Base-by-base conservation (phyloP, 2,888 invertebrate species). In the Oscheius onirici region DNA sequence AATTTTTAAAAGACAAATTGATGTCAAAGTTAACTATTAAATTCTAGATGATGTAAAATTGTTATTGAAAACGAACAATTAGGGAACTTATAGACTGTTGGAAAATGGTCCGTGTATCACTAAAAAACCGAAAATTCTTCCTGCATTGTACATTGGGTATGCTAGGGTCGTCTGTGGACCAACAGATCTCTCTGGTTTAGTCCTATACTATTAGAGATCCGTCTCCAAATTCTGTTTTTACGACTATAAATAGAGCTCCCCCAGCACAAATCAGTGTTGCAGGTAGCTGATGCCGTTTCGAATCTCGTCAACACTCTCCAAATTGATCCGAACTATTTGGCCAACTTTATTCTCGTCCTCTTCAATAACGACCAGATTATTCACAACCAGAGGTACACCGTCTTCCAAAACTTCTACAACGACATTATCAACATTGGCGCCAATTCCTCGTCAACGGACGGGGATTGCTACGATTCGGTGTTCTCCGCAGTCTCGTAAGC, bases 251-350 rank as follows among this genome's bases (percentile, higher is more conserved):
- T n/a, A n/a, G n/a, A n/a, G n/a, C n/a, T n/a, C n/a, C n/a, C n/a
- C n/a, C n/a, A n/a, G n/a, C 26, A 8, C n/a, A 57, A 44, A 44
- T 17, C n/a, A 11, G 3, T n/a, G 11, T 46, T 68, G 15, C 22
- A 73, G 73, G 40, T 71, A 15, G 65, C 65, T 13, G 28, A 76
- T 6, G 57, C 78, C 2, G 66, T 66, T 6, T 10, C 41, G 3
- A 11, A 67, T 1, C 66, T 79, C 15, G 61, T 77, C 11, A 58
- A 71, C 15, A 17, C 63, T 20, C 65, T 79, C 8, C 28, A 69
- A 22, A 76, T 77, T 61, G 82, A 81, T 34, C 69, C 80, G 17
- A 68, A 68, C 10, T 84, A 84, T 60, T 68, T 83, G 52, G 57
- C 67, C 24, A 74, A 74, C 49, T 83, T 77, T 69, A 77, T 75